Conservation (phyloP, 2,113 vertebrate genomes). For the Ptilorrhoa leucosticta region DNA sequence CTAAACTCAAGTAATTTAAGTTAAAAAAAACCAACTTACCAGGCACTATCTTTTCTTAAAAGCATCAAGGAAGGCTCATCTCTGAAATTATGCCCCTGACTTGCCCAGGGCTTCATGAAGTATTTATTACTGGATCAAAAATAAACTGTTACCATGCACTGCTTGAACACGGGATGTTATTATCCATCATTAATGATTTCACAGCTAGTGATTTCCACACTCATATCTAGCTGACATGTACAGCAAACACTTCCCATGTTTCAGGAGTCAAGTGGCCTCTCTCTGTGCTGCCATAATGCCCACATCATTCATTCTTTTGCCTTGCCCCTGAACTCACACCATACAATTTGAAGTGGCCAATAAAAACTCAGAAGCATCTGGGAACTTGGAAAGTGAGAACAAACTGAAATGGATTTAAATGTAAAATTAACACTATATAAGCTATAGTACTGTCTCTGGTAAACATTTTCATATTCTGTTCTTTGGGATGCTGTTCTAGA, state of each 20-base stretch:
- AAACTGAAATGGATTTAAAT: not conserved
- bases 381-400: not conserved
- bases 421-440: not conserved
- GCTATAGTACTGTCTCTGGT: not conserved
- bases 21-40: not conserved
- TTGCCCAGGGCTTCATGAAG: not conserved
- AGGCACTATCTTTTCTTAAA: not conserved
- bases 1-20: not conserved
- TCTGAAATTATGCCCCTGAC: not conserved
- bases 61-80: not conserved
- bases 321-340: not conserved
- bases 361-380: not conserved
- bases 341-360: not conserved
- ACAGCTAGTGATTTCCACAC: not conserved
- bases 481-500: not conserved
- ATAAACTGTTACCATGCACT: not conserved
- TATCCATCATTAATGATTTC: not conserved
- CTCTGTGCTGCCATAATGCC: not conserved
- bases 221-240: not conserved
- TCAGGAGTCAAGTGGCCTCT: not conserved
- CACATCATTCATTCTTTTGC: not conserved
- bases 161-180: not conserved
- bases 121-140: not conserved
- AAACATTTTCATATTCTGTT: not conserved
- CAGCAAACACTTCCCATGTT: not conserved